Evolutionary conservation across 2,797 vertebrate genomes (phyloP), one percentile per base, ranked within the genome.

Genomic region (Gouania willdenowi): DNA sequence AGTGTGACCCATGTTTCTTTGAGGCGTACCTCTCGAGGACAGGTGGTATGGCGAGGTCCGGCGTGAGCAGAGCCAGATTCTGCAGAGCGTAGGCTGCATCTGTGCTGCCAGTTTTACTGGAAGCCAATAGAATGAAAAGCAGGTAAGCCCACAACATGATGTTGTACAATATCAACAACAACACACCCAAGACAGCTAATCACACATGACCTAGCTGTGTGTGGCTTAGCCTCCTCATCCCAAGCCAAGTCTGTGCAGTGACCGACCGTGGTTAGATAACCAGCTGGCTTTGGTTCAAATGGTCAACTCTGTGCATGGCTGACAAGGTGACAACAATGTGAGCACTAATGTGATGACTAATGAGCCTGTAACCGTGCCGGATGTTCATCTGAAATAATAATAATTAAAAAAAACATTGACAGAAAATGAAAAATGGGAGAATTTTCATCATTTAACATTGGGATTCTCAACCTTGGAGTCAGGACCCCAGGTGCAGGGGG

Each of bases 31-130:
- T 97, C 88, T 98, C 95, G 41, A 98, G 92, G 10, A 98, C 94
- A 20, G 94, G 92, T 17, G 96, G 94, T 45, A 97, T 94, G 50
- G 92, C 92, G 41, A 98, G 90, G 36, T 98, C 91, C 8, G 94
- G 95, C 20, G 93, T 88, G 85, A 99, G 94, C 30, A 98, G 90
- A 30, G 96, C 94, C 45, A 98, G 90, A 82, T 98, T 97, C 79
- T 98, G 95, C 23, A 98, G 83, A 29, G 96, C 93, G 35, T 92
- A 95, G 17, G 96, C 94, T 42, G 97, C 96, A 51, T 98, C 94
- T 42, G 93, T 89, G 60, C 94, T 94, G 68, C 96, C 97, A 8
- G 90, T 96, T 86, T 98, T 98, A 78, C 96, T 99, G 77, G 91
- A 92, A 86, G 91, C 90, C 44, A 89, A 91, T 88, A 94, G 77